A percentile compares a stretch with the other conserved stretches of the same genome.
Conservation (phyloP, 2,113 vertebrate genomes). For the Phoxinus phoxinus region DNA sequence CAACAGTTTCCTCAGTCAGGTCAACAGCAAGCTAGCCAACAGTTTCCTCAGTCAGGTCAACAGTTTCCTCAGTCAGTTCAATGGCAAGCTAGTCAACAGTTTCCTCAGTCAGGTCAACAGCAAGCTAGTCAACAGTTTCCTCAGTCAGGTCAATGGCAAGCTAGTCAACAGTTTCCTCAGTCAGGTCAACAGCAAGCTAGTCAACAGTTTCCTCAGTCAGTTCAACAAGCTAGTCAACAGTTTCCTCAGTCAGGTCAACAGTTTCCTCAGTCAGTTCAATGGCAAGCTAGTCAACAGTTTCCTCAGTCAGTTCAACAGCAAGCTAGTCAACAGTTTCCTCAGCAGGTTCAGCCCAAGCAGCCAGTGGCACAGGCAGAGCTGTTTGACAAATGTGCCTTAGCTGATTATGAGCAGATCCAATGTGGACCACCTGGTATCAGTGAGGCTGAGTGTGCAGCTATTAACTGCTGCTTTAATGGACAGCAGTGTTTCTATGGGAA, state of each 20-base stretch:
- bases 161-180: neutral
- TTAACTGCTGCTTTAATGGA: slow-evolving; percentile 72
- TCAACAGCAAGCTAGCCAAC: neutral
- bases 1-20: no score
- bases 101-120: no score
- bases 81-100: neutral
- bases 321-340: neutral
- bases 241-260: no score
- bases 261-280: no score
- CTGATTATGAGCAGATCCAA: no score
- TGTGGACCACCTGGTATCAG: slow-evolving; percentile 66
- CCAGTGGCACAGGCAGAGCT: slow-evolving; percentile 22
- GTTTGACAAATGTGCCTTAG: slow-evolving; percentile 58
- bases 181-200: no score
- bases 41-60: no score
- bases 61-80: no score
- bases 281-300: no score
- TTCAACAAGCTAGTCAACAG: no score
- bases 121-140: no score
- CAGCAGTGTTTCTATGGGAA: slow-evolving; percentile 71
- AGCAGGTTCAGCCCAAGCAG: neutral
- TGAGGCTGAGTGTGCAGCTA: slow-evolving; percentile 62
- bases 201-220: neutral
- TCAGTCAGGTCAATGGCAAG: neutral
- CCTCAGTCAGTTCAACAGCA: neutral